These are phyloP conservation scores for Cephus spinipes DNA, from an alignment of 2,888 invertebrate species.

Conservation along the genomic window DNA sequence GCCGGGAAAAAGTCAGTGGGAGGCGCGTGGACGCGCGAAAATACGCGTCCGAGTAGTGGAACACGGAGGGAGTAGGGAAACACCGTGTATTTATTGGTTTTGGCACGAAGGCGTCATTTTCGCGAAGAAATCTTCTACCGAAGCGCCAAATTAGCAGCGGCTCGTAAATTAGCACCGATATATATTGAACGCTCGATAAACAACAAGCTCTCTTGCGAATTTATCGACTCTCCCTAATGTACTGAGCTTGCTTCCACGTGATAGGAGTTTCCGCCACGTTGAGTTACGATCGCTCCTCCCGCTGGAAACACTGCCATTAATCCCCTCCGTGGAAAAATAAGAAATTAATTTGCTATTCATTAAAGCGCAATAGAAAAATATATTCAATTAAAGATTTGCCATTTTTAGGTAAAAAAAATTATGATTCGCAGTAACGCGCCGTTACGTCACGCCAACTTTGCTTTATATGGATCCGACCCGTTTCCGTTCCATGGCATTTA, in stretches of 20 bases:
- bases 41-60: not conserved
- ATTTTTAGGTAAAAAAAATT: not conserved
- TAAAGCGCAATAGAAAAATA: not conserved
- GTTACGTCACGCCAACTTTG: not conserved
- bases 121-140: not conserved
- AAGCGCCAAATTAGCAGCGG: not conserved
- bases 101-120: not conserved
- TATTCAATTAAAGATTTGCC: not conserved
- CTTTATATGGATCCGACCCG: not conserved
- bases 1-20: not conserved
- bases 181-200: not conserved
- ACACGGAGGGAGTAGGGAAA: not conserved
- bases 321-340: not conserved
- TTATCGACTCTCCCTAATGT: not conserved
- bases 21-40: not conserved
- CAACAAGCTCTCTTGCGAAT: not conserved
- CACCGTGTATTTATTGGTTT: not conserved
- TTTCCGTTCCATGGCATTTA: not conserved
- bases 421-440: not conserved
- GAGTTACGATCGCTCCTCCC: not conserved
- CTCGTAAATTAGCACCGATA: not conserved
- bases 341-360: not conserved
- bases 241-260: conserved; percentile 27
- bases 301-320: not conserved
- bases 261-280: conserved; percentile 30